A percentile compares a stretch with the other conserved stretches of the same genome.
Conservation (phyloP, 2,888 invertebrate species). For the Drosophila falleni region DNA sequence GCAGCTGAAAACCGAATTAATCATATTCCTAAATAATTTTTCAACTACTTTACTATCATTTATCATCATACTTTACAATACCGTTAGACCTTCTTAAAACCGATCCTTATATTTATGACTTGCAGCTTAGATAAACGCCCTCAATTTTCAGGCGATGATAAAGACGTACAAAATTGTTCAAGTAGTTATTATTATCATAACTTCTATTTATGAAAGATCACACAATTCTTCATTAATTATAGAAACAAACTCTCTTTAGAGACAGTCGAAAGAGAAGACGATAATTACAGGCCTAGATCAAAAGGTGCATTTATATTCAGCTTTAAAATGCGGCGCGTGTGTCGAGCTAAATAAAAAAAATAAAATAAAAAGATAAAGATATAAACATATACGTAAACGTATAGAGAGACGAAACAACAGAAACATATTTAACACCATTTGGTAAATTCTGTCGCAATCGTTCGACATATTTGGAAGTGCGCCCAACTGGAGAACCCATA, state of each 20-base stretch:
- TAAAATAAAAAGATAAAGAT: slow-evolving; percentile 6
- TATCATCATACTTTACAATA: slow-evolving; percentile 30
- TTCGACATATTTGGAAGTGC: slow-evolving; percentile 47
- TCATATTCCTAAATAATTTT: slow-evolving; percentile 34
- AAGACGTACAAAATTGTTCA: slow-evolving; percentile 46
- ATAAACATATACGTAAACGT: not conserved
- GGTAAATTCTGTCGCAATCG: slow-evolving; percentile 44
- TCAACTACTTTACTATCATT: slow-evolving; percentile 21
- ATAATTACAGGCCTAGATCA: slow-evolving; percentile 54
- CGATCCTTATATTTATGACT: slow-evolving; percentile 44
- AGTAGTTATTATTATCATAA: slow-evolving; percentile 48
- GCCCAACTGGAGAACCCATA: slow-evolving; percentile 50
- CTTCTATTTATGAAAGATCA: slow-evolving; percentile 38
- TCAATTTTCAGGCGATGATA: slow-evolving; percentile 33
- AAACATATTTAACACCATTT: slow-evolving; percentile 60
- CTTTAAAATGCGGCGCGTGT: slow-evolving; percentile 55
- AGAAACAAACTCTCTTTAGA: slow-evolving; percentile 27
- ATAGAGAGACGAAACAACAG: slow-evolving; percentile 9
- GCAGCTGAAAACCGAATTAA: slow-evolving; percentile 45
- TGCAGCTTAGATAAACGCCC: slow-evolving; percentile 38
- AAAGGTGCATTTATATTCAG: slow-evolving; percentile 66
- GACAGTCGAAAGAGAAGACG: slow-evolving; percentile 32
- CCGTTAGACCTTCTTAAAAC: not conserved
- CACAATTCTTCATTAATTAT: slow-evolving; percentile 65
- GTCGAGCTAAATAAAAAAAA: slow-evolving; percentile 19